Conservation (phyloP, 2,797 vertebrate genomes). For the Centroberyx gerrardi region DNA sequence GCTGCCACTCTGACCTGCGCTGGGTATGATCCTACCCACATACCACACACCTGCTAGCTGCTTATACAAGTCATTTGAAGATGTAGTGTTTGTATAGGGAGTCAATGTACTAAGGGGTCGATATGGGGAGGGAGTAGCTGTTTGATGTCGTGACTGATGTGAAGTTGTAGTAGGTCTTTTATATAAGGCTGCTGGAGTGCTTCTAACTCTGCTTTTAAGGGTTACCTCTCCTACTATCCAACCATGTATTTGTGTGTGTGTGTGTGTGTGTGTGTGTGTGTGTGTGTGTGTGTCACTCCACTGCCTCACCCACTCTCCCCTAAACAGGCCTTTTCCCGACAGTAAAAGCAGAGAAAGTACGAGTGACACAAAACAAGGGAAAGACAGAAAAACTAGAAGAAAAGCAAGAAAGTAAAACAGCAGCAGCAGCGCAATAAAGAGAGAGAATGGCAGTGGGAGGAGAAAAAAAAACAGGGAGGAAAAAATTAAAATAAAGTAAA, state of each 20-base stretch:
- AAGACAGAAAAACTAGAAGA: not conserved
- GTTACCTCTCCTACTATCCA: conserved; percentile 21
- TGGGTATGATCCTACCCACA: conserved; percentile 66
- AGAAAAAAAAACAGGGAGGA: not conserved
- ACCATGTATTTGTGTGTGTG: conserved; percentile 13
- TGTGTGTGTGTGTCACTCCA: not conserved
- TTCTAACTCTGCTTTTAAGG: conserved; percentile 61
- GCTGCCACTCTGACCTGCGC: conserved; percentile 58
- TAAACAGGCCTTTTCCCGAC: conserved; percentile 26
- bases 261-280: conserved; percentile 18
- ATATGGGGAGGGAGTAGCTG: conserved; percentile 38
- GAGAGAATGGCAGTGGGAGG: not conserved
- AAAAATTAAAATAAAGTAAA: conserved; percentile 26
- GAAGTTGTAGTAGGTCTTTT: conserved; percentile 57
- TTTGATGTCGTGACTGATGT: conserved; percentile 72
- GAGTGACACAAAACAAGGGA: conserved; percentile 22
- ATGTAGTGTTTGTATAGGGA: conserved; percentile 37
- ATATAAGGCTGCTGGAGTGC: conserved; percentile 54
- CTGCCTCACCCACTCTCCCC: conserved; percentile 28
- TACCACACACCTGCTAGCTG: conserved; percentile 34
- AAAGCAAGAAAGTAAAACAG: not conserved
- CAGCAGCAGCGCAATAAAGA: conserved; percentile 19
- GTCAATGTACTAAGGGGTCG: conserved; percentile 31
- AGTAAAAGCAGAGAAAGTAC: conserved; percentile 26
- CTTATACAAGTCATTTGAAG: conserved; percentile 37